Percentiles rank a stretch among this genome's conserved stretches.
Evolutionary conservation across 2,888 invertebrate genomes (phyloP).

Genomic region (Phymatocera aterrima): DNA sequence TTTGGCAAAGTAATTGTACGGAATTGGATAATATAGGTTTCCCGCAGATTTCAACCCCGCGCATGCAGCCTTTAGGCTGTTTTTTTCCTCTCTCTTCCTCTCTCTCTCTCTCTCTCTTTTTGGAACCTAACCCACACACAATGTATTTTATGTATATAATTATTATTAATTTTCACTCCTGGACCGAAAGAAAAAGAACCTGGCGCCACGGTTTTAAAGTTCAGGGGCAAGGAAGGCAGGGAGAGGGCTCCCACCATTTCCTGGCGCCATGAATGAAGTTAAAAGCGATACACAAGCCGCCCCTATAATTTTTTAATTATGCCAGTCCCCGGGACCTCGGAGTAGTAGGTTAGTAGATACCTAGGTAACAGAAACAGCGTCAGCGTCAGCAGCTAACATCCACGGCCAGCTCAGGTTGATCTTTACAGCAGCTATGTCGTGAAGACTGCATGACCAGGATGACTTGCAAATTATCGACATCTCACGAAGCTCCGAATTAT

Average conservation of each 20-base stretch:
- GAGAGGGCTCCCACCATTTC: constrained; percentile 53
- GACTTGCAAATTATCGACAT: constrained; percentile 38
- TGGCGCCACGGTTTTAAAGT: neutral
- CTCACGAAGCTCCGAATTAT: too few relatives aligned
- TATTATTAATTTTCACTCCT: neutral
- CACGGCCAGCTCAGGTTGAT: too few relatives aligned
- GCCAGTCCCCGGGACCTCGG: constrained; percentile 51
- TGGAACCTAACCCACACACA: neutral
- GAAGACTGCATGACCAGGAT: neutral
- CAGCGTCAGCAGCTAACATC: constrained; percentile 61
- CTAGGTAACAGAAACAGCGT: too few relatives aligned
- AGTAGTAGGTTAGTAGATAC: too few relatives aligned
- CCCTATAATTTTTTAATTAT: constrained; percentile 72
- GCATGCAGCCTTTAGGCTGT: too few relatives aligned
- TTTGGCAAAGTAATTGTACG: too few relatives aligned
- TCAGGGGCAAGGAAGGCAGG: neutral
- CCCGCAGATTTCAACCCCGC: too few relatives aligned
- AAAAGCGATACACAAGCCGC: constrained; percentile 55
- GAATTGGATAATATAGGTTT: too few relatives aligned
- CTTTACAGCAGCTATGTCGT: too few relatives aligned
- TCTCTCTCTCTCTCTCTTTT: neutral
- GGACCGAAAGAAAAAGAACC: neutral
- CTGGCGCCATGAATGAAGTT: constrained; percentile 65
- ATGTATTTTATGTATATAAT: too few relatives aligned
- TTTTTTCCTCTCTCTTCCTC: too few relatives aligned